Conservation (phyloP, 2,888 invertebrate species). For the Yponomeuta evonymella region DNA sequence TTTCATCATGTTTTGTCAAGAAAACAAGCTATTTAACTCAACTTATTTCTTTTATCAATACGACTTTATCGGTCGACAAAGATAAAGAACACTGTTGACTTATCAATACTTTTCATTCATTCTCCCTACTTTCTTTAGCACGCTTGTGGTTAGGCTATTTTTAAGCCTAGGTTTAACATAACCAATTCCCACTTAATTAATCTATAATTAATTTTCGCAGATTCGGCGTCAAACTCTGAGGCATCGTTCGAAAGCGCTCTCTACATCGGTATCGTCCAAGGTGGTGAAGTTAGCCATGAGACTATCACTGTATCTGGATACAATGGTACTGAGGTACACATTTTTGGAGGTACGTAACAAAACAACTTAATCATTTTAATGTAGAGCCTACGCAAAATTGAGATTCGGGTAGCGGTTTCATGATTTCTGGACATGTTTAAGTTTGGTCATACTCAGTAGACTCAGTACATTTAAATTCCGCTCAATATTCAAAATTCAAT, state of each 20-base stretch:
- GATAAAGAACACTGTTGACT: not conserved
- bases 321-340: slow-evolving; percentile 33
- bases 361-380: not conserved
- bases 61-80: not conserved
- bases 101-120: not conserved
- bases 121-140: not conserved
- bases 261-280: slow-evolving; percentile 42
- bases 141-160: slow-evolving; percentile 39
- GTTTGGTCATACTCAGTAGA: too few species aligned
- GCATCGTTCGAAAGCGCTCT: slow-evolving; percentile 45
- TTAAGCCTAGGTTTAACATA: slow-evolving; percentile 18
- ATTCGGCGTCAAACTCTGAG: slow-evolving; percentile 21
- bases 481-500: too few species aligned
- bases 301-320: slow-evolving; percentile 39
- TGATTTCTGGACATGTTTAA: too few species aligned
- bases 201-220: slow-evolving; percentile 13
- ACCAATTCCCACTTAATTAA: not conserved
- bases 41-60: not conserved
- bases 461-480: too few species aligned
- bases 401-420: too few species aligned
- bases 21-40: not conserved
- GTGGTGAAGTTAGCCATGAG: slow-evolving; percentile 42
- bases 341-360: slow-evolving; percentile 42
- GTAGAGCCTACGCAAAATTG: too few species aligned
- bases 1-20: slow-evolving; percentile 2